These are phyloP conservation scores for Oophaga pumilio DNA, from an alignment of 2,113 vertebrate genomes.

Conservation along the genomic window DNA sequence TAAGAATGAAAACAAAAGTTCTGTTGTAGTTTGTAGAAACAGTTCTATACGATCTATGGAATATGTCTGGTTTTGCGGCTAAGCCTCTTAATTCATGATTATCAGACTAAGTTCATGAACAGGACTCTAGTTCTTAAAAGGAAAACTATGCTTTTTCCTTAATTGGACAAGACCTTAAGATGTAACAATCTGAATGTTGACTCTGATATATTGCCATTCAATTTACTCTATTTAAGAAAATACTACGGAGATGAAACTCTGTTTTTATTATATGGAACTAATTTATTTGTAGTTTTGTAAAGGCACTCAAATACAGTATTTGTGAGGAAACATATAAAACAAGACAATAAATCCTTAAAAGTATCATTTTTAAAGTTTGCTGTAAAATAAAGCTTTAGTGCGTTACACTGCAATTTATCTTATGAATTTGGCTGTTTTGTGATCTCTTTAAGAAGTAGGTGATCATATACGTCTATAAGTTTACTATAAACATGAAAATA, in stretches of 20 bases:
- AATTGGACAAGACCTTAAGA: too few species aligned
- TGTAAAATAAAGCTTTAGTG: slow-evolving; percentile 43
- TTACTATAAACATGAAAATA: background rate
- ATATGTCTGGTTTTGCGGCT: too few species aligned
- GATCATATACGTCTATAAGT: background rate
- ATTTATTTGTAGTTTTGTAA: slow-evolving; percentile 44
- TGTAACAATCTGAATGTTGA: too few species aligned
- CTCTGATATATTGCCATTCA: too few species aligned
- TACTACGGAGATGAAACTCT: background rate
- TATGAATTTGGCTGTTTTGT: background rate
- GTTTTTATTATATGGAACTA: background rate
- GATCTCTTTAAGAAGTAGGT: background rate
- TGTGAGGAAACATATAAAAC: slow-evolving; percentile 45
- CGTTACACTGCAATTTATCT: slow-evolving; percentile 29
- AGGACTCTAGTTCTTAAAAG: too few species aligned
- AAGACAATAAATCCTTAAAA: slow-evolving; percentile 36
- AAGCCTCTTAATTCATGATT: too few species aligned
- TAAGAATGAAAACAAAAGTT: too few species aligned
- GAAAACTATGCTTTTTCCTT: too few species aligned
- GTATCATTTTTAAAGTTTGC: background rate
- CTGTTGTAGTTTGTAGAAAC: too few species aligned
- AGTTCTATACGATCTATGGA: too few species aligned
- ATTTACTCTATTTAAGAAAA: too few species aligned
- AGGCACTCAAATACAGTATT: slow-evolving; percentile 46
- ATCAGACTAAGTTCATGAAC: too few species aligned